phyloP scores from a whole-genome alignment of 2,113 vertebrate species.

The Grammomys dolichurus region DNA sequence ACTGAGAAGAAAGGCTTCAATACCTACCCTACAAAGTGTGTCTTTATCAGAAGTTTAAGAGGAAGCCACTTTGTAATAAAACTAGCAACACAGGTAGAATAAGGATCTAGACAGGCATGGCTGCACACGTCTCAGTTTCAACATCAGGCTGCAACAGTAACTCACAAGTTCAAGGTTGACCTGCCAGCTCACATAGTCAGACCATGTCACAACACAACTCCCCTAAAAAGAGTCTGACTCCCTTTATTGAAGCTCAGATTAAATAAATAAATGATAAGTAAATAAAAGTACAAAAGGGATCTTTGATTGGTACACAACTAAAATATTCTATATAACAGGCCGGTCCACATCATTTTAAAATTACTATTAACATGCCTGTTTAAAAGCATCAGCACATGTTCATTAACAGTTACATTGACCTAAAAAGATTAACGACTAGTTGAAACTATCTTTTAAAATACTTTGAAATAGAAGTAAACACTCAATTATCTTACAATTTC shows the following conservation, averaged over 20 bases:
- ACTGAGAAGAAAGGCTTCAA: background rate
- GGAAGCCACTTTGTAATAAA: constrained; percentile 10
- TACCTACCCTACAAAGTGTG: background rate
- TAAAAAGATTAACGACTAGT: constrained; percentile 13
- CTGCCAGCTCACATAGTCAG: background rate
- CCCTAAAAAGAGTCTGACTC: background rate
- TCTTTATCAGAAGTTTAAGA: background rate
- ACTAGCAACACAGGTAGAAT: background rate
- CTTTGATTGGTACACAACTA: background rate
- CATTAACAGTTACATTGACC: background rate
- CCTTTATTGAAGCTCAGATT: constrained; percentile 42
- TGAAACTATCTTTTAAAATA: constrained; percentile 23
- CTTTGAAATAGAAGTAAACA: background rate
- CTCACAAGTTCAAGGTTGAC: background rate
- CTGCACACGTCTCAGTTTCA: background rate
- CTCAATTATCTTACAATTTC: background rate
- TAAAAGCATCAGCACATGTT: background rate
- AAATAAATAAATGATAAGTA: constrained; percentile 20
- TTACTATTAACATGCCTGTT: background rate
- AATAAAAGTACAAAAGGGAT: background rate
- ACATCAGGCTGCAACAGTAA: background rate
- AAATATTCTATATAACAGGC: constrained; percentile 1
- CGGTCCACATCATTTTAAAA: background rate
- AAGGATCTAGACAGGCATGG: background rate
- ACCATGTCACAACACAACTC: background rate